phyloP scores from a whole-genome alignment of 2,797 vertebrate species.

The Pteropus rufus region DNA sequence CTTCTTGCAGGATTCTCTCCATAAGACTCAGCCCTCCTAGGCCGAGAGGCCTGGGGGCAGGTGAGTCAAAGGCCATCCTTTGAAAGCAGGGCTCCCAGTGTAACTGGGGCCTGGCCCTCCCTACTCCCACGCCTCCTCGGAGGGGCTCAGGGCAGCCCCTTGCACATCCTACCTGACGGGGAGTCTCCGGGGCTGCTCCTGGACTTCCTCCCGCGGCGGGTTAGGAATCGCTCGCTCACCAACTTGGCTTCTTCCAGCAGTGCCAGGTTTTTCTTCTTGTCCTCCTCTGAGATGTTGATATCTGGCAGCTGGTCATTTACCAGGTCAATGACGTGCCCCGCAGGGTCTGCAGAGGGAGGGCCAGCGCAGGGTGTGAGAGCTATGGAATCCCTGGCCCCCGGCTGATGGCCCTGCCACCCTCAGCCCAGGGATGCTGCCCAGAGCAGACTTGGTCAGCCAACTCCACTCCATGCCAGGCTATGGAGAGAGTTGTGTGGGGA shows the following conservation, averaged over 20 bases:
- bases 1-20: not conserved
- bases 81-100: not conserved
- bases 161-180: conserved; percentile 86
- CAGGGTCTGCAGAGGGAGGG: conserved; percentile 83
- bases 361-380: not conserved
- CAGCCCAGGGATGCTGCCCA: not conserved
- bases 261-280: conserved; percentile 95
- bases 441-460: not conserved
- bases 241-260: conserved; percentile 96
- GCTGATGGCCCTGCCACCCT: not conserved
- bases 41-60: not conserved
- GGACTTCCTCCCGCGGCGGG: conserved; percentile 92
- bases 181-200: conserved; percentile 91
- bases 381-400: not conserved
- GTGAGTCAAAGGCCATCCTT: not conserved
- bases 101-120: not conserved
- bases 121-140: not conserved
- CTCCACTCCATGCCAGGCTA: not conserved
- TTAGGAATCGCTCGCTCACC: conserved; percentile 94
- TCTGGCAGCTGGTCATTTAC: conserved; percentile 93
- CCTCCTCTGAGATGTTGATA: conserved; percentile 93
- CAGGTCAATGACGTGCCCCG: conserved; percentile 93
- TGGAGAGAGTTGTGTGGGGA: not conserved
- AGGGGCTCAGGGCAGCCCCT: not conserved
- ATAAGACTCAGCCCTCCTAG: not conserved